Conservation (phyloP, 2,888 invertebrate genomes). For the Elgonia sp. region DNA sequence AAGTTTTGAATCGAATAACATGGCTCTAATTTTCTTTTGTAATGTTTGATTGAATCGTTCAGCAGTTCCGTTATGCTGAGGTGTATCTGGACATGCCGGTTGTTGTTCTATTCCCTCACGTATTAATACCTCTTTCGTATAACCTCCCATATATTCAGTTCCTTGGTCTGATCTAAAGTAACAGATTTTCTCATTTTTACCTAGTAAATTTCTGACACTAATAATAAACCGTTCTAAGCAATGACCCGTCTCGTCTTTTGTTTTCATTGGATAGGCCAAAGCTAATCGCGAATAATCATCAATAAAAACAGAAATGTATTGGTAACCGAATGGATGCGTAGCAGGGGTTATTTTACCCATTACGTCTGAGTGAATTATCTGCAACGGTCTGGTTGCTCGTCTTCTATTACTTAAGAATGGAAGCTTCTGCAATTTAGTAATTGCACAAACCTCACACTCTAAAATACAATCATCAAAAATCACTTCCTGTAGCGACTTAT, state of each 20-base stretch:
- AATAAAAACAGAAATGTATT: slow-evolving; percentile 44
- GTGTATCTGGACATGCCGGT: slow-evolving; percentile 68
- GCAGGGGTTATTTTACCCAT: too few relatives aligned
- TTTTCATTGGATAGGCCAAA: slow-evolving; percentile 76
- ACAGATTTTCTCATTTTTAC: slow-evolving; percentile 73
- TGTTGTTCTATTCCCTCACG: slow-evolving; percentile 15
- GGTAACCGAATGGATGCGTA: slow-evolving; percentile 70
- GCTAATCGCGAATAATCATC: slow-evolving; percentile 78
- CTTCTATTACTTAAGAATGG: slow-evolving; percentile 68
- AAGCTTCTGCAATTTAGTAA: slow-evolving; percentile 76
- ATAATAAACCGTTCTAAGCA: slow-evolving; percentile 59
- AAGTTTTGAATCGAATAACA: too few relatives aligned
- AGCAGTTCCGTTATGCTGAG: too few relatives aligned
- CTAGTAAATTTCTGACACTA: slow-evolving; percentile 72
- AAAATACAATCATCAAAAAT: slow-evolving; percentile 6
- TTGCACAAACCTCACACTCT: slow-evolving; percentile 56
- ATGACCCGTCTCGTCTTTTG: slow-evolving; percentile 55
- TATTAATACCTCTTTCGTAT: slow-evolving; percentile 26
- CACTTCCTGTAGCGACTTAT: neutral
- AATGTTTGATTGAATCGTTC: too few relatives aligned
- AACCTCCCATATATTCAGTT: slow-evolving; percentile 71
- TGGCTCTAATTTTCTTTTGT: too few relatives aligned
- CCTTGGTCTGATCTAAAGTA: slow-evolving; percentile 50
- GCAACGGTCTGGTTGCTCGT: slow-evolving; percentile 71
- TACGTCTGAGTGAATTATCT: too few relatives aligned